Percentiles rank a stretch among this genome's conserved stretches.
Evolutionary conservation across 2,113 vertebrate genomes (phyloP).

Genomic region (Abramis brama): DNA sequence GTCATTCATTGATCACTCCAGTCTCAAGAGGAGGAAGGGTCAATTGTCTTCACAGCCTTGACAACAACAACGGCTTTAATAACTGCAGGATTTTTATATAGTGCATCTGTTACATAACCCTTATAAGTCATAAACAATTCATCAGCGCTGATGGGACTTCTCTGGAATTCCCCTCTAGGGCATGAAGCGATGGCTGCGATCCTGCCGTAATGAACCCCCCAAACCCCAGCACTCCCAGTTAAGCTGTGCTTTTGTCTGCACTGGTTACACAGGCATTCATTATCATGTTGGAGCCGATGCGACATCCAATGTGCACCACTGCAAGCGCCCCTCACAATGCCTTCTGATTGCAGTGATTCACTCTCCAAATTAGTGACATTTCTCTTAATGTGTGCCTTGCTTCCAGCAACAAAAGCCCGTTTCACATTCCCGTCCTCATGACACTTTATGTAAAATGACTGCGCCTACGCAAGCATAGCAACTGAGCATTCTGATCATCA

Average conservation of each 20-base stretch:
- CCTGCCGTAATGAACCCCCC: background rate
- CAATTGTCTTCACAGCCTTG: conserved; percentile 19
- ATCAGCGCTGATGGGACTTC: background rate
- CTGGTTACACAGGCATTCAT: conserved; percentile 61
- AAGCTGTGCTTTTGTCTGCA: conserved; percentile 24
- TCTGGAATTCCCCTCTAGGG: conserved; percentile 9
- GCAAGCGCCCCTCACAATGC: conserved; percentile 51
- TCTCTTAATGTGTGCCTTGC: conserved; percentile 61
- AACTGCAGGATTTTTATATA: background rate
- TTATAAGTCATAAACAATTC: conserved; percentile 24
- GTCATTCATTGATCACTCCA: conserved; percentile 28
- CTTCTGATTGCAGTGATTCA: conserved; percentile 70
- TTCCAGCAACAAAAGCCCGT: conserved; percentile 68
- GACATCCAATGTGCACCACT: conserved; percentile 47
- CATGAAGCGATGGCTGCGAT: background rate
- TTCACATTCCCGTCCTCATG: conserved; percentile 64
- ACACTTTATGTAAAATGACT: conserved; percentile 63
- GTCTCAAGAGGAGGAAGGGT: background rate
- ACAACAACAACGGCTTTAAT: conserved; percentile 23
- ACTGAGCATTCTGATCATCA: conserved; percentile 65
- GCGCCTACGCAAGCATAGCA: conserved; percentile 65
- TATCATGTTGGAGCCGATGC: conserved; percentile 51
- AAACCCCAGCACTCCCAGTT: conserved; percentile 49
- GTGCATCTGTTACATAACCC: conserved; percentile 18
- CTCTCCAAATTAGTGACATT: conserved; percentile 63